Evolutionary conservation across 2,888 invertebrate genomes (phyloP).

Genomic region (Hesperia comma): DNA sequence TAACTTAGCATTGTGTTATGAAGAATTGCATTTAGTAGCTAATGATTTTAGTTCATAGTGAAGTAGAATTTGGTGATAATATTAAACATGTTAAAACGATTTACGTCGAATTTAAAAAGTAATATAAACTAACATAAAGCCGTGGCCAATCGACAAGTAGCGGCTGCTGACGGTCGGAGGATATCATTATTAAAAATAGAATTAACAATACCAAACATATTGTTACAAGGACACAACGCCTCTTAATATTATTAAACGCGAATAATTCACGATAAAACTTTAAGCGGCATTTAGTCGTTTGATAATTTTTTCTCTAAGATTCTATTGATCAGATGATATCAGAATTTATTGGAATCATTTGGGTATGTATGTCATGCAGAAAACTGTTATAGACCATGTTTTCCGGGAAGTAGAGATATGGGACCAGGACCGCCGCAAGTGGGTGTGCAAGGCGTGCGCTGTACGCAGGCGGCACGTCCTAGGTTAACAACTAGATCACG

Average conservation of each 20-base stretch:
- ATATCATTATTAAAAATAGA: slow-evolving; percentile 6
- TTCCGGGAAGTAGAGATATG: too few relatives aligned
- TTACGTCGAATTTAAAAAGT: not conserved
- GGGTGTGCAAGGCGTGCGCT: too few relatives aligned
- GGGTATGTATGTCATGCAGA: too few relatives aligned
- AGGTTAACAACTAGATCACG: too few relatives aligned
- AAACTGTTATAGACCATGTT: too few relatives aligned
- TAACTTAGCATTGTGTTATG: too few relatives aligned
- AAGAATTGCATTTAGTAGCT: too few relatives aligned
- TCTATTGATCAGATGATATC: not conserved
- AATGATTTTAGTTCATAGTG: too few relatives aligned
- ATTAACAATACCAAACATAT: slow-evolving; percentile 3
- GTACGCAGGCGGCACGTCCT: too few relatives aligned
- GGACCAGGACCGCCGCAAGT: too few relatives aligned
- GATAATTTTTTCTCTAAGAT: not conserved
- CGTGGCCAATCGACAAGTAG: not conserved
- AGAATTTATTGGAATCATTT: too few relatives aligned
- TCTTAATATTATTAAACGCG: not conserved
- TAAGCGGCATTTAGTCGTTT: not conserved
- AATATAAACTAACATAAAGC: not conserved
- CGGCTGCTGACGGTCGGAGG: not conserved
- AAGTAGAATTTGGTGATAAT: too few relatives aligned
- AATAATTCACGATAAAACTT: not conserved
- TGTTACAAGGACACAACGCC: not conserved
- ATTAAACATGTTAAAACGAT: not conserved